Evolutionary conservation across 1,140 invertebrate genomes (phyloP), one percentile per base, ranked within the genome.

Genomic region (Homarus americanus): DNA sequence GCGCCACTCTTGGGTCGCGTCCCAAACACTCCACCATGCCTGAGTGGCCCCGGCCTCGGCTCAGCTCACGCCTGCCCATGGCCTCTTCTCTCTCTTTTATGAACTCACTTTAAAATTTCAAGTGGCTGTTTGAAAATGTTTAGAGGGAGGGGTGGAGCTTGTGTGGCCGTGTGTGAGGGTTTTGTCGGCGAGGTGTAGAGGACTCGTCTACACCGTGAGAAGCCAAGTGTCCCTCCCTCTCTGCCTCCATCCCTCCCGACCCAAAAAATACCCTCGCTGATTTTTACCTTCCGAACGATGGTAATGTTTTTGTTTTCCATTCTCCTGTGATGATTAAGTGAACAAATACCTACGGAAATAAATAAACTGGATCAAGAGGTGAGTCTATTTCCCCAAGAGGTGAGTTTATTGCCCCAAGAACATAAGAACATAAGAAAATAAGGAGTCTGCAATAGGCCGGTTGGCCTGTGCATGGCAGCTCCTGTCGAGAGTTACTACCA

Each of bases 51-150:
- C n/a, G 28, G 63, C n/a, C 63, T 69, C 63, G 63, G n/a, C 63
- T 69, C 63, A 32, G 63, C 63, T 69, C 63, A 69, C 63, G 28
- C 2, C 63, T 28, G 5, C n/a, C 63, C 63, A 69, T 28, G 63
- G 63, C n/a, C 63, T 69, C 63, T 69, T 69, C 63, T 69, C n/a
- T 10, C 63, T 69, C 63, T 69, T 69, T 69, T 28, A 69, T 69
- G 63, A 69, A 69, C 4, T 69, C 63, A 69, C 63, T 69, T 69
- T 69, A 69, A 69, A 69, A 69, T 69, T 69, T 69, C 63, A 69
- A 69, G 63, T 69, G 63, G 63, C 28, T 69, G 63, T 69, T 69
- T 69, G 63, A 69, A 69, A 69, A 69, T 69, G 63, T 69, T 69
- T 69, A 69, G 63, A 69, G 63, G 63, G 63, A 69, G 63, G 63